A percentile compares a stretch with the other conserved stretches of the same genome.
Evolutionary conservation across 2,888 invertebrate genomes (phyloP).

Genomic region (Acrobasis suavella): DNA sequence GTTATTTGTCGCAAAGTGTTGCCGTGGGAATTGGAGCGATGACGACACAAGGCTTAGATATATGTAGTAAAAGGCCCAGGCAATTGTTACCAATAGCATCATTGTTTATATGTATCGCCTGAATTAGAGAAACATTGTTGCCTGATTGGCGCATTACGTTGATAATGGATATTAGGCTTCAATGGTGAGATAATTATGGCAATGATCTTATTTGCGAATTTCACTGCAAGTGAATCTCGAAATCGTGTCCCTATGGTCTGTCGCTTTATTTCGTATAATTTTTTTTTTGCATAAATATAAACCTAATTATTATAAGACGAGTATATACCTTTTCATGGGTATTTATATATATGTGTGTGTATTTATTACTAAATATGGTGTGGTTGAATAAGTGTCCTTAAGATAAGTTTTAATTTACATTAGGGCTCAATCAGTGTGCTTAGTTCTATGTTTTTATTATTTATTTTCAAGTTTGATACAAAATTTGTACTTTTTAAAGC

Average conservation of each 20-base stretch:
- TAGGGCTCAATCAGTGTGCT: too few relatives aligned
- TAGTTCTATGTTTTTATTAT: too few relatives aligned
- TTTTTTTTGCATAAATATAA: too few relatives aligned
- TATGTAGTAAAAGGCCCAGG: not conserved
- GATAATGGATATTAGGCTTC: slow-evolving; percentile 2
- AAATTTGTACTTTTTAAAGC: too few relatives aligned
- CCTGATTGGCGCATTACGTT: slow-evolving; percentile 12
- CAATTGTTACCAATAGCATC: slow-evolving; percentile 19
- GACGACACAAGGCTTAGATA: slow-evolving; percentile 7
- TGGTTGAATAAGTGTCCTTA: too few relatives aligned
- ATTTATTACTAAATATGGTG: too few relatives aligned
- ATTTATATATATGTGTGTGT: too few relatives aligned
- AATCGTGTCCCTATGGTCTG: not conserved
- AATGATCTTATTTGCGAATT: not conserved
- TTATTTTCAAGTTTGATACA: too few relatives aligned
- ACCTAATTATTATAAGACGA: too few relatives aligned
- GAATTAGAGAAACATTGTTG: slow-evolving; percentile 16
- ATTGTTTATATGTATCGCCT: slow-evolving; percentile 16
- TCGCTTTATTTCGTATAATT: not conserved
- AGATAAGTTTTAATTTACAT: too few relatives aligned
- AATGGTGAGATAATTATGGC: not conserved
- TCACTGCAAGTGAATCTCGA: not conserved
- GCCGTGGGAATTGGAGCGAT: slow-evolving; percentile 21
- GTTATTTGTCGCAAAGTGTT: slow-evolving; percentile 15
- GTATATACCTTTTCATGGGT: too few relatives aligned